Conservation (phyloP, 2,797 vertebrate genomes). For the Sebastes elongatus region DNA sequence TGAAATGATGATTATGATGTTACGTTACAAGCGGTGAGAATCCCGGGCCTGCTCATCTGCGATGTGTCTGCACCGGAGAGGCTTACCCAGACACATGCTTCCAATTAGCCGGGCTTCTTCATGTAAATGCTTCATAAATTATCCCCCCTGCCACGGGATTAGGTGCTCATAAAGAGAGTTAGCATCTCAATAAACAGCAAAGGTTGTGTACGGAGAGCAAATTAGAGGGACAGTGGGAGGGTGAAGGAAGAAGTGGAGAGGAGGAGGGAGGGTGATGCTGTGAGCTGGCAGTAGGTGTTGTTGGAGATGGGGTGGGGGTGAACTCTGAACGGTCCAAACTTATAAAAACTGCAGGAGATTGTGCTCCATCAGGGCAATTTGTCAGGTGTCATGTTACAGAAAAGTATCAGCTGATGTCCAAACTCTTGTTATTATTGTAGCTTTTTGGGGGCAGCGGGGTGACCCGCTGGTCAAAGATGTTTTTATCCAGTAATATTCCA, state of each 20-base stretch:
- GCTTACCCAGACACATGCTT: conserved; percentile 98
- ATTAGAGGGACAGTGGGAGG: conserved; percentile 62
- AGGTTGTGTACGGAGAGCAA: conserved; percentile 76
- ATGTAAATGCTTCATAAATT: conserved; percentile 99
- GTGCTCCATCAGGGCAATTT: conserved; percentile 34
- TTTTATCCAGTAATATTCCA: neutral
- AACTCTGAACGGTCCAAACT: conserved; percentile 13
- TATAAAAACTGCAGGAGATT: neutral
- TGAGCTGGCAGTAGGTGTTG: neutral
- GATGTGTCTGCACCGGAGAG: conserved; percentile 86
- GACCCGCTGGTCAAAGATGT: neutral
- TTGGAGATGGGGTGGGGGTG: neutral
- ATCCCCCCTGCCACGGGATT: conserved; percentile 94
- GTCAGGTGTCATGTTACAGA: conserved; percentile 17
- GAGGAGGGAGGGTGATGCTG: conserved; percentile 1
- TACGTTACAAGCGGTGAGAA: conserved; percentile 38
- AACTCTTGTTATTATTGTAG: neutral
- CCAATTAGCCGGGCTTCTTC: conserved; percentile 98
- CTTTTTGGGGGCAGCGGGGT: neutral
- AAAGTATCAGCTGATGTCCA: conserved; percentile 7
- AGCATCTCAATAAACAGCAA: conserved; percentile 96
- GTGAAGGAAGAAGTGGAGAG: conserved; percentile 4
- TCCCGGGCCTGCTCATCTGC: conserved; percentile 80
- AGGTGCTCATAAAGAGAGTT: conserved; percentile 97
- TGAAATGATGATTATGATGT: conserved; percentile 64